These are phyloP conservation scores for Etheostoma spectabile DNA, from an alignment of 2,113 vertebrate species.

Conservation along the genomic window DNA sequence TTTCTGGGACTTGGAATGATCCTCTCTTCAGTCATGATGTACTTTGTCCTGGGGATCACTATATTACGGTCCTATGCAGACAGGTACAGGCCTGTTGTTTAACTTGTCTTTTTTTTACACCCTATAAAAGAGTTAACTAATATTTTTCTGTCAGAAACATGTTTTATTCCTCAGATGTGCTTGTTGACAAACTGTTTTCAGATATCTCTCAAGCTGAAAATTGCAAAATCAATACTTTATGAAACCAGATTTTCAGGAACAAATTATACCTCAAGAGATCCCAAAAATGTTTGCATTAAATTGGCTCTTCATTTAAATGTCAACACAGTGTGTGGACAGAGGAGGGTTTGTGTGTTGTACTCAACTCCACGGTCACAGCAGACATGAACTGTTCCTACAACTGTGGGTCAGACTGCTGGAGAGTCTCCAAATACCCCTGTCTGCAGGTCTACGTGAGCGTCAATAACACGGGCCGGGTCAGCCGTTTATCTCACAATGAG, in stretches of 20 bases:
- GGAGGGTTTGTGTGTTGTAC: slow-evolving; percentile 90
- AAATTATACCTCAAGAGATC: slow-evolving; percentile 25
- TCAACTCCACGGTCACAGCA: slow-evolving; percentile 91
- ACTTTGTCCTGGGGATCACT: slow-evolving; percentile 95
- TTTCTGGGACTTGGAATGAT: slow-evolving; percentile 95
- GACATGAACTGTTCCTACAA: slow-evolving; percentile 93
- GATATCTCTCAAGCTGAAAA: slow-evolving; percentile 46
- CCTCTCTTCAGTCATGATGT: slow-evolving; percentile 95
- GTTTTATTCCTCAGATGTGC: slow-evolving; percentile 57
- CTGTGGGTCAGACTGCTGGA: slow-evolving; percentile 95
- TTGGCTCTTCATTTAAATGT: slow-evolving; percentile 51
- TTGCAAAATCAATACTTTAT: slow-evolving; percentile 27
- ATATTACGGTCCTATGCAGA: slow-evolving; percentile 92
- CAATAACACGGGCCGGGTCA: slow-evolving; percentile 90
- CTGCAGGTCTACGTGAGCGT: slow-evolving; percentile 96
- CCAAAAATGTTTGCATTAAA: slow-evolving; percentile 32
- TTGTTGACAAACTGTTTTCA: slow-evolving; percentile 47
- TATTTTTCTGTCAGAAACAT: slow-evolving; percentile 37
- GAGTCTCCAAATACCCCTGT: slow-evolving; percentile 93
- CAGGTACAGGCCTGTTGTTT: slow-evolving; percentile 80
- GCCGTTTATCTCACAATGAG: slow-evolving; percentile 92
- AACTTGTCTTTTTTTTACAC: neutral
- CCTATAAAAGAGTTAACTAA: slow-evolving; percentile 2
- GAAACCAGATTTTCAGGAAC: slow-evolving; percentile 3
- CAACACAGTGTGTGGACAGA: slow-evolving; percentile 91